These are phyloP conservation scores for Gephyroberyx darwinii DNA, from an alignment of 2,797 vertebrate genomes.

Conservation along the genomic window DNA sequence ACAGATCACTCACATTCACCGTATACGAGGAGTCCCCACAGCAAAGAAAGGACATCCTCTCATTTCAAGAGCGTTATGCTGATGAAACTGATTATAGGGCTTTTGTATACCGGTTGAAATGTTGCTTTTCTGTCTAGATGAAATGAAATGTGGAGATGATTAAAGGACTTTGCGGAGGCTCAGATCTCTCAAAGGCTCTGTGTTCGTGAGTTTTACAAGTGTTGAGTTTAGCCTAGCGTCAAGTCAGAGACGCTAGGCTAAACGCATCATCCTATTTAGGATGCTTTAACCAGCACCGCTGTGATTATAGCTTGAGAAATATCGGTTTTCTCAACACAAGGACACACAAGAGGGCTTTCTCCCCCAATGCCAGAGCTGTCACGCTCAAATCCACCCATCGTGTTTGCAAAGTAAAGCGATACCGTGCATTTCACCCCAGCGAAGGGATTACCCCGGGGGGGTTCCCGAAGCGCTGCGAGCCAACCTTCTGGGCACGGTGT, in stretches of 20 bases:
- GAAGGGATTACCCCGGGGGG: background rate
- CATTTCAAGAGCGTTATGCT: conserved; percentile 5
- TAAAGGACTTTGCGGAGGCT: background rate
- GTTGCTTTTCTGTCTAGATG: background rate
- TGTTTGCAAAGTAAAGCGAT: conserved; percentile 41
- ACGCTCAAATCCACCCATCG: background rate
- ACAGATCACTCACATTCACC: conserved; percentile 18
- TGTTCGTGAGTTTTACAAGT: background rate
- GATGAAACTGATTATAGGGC: conserved; percentile 15
- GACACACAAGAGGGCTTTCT: background rate
- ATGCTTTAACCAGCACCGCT: too few species aligned
- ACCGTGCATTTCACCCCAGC: background rate
- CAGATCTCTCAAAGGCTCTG: conserved; percentile 1
- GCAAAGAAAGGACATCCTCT: conserved; percentile 25
- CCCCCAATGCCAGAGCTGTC: conserved; percentile 17
- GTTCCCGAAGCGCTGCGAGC: background rate
- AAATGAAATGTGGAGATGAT: conserved; percentile 10
- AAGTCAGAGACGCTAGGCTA: background rate
- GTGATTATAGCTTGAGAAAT: background rate
- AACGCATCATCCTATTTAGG: background rate
- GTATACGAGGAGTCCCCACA: background rate
- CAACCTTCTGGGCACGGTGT: background rate
- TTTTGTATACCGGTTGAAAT: background rate
- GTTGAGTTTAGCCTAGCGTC: background rate
- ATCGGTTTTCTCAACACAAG: conserved; percentile 5